Evolutionary conservation across 2,113 vertebrate species (phyloP).

Genomic region (Campylomormyrus tamandua): DNA sequence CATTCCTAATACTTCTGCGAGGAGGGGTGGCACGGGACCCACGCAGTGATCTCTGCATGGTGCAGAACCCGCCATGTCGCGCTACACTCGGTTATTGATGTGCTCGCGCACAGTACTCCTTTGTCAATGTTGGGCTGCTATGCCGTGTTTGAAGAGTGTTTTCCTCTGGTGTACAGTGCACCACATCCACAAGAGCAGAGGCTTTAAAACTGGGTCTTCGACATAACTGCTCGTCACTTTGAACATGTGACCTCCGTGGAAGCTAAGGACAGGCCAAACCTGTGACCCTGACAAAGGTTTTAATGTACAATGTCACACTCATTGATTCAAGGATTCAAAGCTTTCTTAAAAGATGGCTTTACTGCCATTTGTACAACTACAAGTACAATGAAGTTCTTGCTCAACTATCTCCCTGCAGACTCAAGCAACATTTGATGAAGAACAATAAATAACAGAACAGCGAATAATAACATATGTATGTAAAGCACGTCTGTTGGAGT

Average conservation of each 20-base stretch:
- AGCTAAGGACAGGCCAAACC: constrained; percentile 33
- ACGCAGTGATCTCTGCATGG: too few relatives aligned
- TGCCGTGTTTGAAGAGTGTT: neutral
- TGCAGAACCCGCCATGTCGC: neutral
- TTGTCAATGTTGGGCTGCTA: neutral
- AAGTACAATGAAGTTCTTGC: neutral
- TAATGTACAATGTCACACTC: neutral
- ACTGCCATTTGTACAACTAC: neutral
- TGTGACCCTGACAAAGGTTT: neutral
- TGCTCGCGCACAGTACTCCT: neutral
- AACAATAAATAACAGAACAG: neutral
- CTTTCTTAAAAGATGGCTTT: neutral
- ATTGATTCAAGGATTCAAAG: neutral
- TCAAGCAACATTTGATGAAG: neutral
- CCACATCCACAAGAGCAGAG: neutral
- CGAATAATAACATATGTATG: neutral
- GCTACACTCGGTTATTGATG: neutral
- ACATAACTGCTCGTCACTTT: neutral
- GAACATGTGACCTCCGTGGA: constrained; percentile 47
- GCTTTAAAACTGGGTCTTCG: neutral
- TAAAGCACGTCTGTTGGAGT: neutral
- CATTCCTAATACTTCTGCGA: neutral
- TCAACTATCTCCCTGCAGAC: neutral
- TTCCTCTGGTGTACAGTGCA: neutral
- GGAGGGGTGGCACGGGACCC: neutral